Evolutionary conservation across 2,113 vertebrate species (phyloP).

Genomic region (Neolamprologus caudopunctatus): DNA sequence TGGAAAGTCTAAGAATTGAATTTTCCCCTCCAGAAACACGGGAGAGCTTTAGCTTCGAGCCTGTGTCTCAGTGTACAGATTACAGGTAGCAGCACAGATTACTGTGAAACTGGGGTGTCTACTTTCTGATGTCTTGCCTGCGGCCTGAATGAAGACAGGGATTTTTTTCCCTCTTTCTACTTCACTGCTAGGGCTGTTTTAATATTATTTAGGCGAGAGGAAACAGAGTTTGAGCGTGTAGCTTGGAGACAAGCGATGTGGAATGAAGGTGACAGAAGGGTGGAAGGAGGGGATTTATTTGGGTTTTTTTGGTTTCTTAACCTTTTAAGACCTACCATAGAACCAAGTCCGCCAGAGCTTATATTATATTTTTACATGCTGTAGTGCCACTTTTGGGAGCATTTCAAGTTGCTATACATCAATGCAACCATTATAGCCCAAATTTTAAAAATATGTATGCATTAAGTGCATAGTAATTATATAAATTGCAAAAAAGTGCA

Average conservation of each 20-base stretch:
- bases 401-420: too few species aligned
- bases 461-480: too few species aligned
- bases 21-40: constrained; percentile 11
- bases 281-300: neutral
- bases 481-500: too few species aligned
- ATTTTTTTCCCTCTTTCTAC: neutral
- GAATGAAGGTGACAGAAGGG: neutral
- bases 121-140: constrained; percentile 10
- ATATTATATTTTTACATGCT: too few species aligned
- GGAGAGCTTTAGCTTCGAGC: neutral
- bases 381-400: too few species aligned
- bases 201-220: neutral
- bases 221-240: neutral
- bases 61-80: constrained; percentile 16
- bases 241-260: neutral
- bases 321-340: too few species aligned
- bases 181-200: neutral
- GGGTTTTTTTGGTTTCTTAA: neutral
- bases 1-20: constrained; percentile 1
- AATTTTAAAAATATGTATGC: too few species aligned
- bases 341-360: too few species aligned
- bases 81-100: constrained; percentile 25
- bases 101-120: constrained; percentile 14
- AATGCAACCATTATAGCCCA: too few species aligned
- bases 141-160: neutral